Evolutionary conservation across 1,140 invertebrate species (phyloP), one percentile per base, ranked within the genome.

Genomic region (Drosophila sulfurigaster): DNA sequence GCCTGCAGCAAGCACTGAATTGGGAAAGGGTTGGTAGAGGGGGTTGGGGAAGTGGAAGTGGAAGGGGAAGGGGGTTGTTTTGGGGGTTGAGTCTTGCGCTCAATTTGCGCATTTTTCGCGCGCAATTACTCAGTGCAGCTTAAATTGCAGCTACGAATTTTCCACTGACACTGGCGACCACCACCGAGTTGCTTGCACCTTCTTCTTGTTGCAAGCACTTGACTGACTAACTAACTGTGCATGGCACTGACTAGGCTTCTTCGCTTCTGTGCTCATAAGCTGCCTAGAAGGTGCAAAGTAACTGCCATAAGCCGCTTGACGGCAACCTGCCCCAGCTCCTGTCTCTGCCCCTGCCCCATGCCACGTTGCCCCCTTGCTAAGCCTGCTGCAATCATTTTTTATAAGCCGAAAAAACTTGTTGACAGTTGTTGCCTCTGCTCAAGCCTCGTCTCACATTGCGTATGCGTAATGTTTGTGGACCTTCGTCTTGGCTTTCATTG

Each of bases 61-160:
- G 1, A 10, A 1, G 20, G 7, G 20, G 11, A 25, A 30, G n/a
- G 15, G n/a, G 11, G 20, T 13, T 48, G 65, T 70, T 88, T 69
- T 78, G 35, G 71, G 56, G 69, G 57, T 8, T 45, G 25, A 11
- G 60, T 72, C 83, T 82, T 85, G 81, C 85, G 85, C 85, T 89
- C 85, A 89, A 89, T 89, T 89, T 89, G 85, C 85, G 85, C 75
- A 89, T 89, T 89, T 89, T 89, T 89, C 81, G 85, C 85, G 85
- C 86, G 69, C 85, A 89, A 89, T 89, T 89, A 89, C 85, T 85
- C 85, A 89, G 86, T 59, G 62, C 83, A 64, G 86, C 85, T 89
- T 89, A 76, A 87, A 88, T 68, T 82, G 78, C 70, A 20, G 51
- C 54, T 28, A 38, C 28, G 20, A 45, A 15, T 60, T 46, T 49